Evolutionary conservation across 2,113 vertebrate species (phyloP).

Genomic region (Pardalotus punctatus): DNA sequence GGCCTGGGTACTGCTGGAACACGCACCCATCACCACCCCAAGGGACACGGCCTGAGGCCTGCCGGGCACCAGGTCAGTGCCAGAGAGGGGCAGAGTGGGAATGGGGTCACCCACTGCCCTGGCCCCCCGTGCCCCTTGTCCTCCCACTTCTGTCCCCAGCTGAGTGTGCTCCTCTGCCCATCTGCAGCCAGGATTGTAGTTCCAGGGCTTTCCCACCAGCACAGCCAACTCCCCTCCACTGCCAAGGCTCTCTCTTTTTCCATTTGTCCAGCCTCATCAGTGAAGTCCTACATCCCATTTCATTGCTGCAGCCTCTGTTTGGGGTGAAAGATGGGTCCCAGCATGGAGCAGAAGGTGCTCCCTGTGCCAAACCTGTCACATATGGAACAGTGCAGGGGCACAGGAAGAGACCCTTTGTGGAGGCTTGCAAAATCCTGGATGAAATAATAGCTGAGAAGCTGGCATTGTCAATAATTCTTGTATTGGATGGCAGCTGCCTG

Average conservation of each 20-base stretch:
- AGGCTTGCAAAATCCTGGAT: neutral
- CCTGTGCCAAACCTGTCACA: rapidly evolving
- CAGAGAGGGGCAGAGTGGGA: rapidly evolving
- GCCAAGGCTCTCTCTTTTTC: neutral
- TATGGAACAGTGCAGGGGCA: neutral
- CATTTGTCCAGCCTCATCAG: neutral
- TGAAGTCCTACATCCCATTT: rapidly evolving
- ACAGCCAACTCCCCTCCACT: rapidly evolving
- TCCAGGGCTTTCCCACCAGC: neutral
- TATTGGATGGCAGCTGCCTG: neutral
- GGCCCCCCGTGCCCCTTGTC: rapidly evolving
- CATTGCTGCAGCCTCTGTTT: neutral
- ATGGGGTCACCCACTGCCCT: rapidly evolving
- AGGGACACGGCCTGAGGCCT: rapidly evolving
- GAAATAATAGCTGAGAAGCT: neutral
- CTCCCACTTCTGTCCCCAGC: neutral
- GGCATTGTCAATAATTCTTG: rapidly evolving
- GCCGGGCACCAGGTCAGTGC: rapidly evolving
- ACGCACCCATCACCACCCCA: rapidly evolving
- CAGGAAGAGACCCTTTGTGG: neutral
- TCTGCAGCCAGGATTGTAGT: rapidly evolving
- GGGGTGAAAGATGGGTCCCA: neutral
- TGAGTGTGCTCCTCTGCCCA: neutral
- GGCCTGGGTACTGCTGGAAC: neutral
- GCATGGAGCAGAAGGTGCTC: neutral